Percentiles rank a stretch among this genome's conserved stretches.
Evolutionary conservation across 2,797 vertebrate genomes (phyloP).

Genomic region (Eptatretus atami): DNA sequence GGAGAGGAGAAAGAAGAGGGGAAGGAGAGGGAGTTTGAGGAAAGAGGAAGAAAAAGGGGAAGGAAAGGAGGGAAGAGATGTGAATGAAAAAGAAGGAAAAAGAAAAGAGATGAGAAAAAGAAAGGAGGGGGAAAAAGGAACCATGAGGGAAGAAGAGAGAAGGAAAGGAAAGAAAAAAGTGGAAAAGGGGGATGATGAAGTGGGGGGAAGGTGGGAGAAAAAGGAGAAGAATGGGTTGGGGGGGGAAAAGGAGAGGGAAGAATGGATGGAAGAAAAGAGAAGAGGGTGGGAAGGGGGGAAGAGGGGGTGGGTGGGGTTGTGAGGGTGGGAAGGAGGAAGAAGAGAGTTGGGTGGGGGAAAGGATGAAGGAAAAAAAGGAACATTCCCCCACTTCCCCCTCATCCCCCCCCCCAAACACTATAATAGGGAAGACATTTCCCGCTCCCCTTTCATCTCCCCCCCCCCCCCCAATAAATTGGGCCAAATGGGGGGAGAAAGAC

Average conservation of each 20-base stretch:
- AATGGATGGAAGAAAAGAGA: no score
- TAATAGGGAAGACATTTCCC: neutral
- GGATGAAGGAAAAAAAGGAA: neutral
- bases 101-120: neutral
- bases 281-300: neutral
- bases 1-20: neutral
- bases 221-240: neutral
- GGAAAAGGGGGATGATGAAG: no score
- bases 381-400: neutral
- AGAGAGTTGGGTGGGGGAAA: no score
- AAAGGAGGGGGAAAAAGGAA: no score
- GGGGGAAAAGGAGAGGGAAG: no score
- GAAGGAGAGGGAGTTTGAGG: neutral
- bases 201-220: neutral
- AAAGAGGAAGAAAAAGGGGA: no score
- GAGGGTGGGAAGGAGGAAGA: neutral
- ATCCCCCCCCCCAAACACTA: neutral
- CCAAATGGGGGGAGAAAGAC: no score
- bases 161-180: no score
- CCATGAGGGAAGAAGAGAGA: no score
- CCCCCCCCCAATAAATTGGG: no score
- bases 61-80: no score
- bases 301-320: neutral
- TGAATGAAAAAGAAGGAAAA: neutral
- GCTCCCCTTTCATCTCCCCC: neutral